A percentile compares a stretch with the other conserved stretches of the same genome.
Conservation (phyloP, 2,797 vertebrate species). For the Neostethus bicornis region DNA sequence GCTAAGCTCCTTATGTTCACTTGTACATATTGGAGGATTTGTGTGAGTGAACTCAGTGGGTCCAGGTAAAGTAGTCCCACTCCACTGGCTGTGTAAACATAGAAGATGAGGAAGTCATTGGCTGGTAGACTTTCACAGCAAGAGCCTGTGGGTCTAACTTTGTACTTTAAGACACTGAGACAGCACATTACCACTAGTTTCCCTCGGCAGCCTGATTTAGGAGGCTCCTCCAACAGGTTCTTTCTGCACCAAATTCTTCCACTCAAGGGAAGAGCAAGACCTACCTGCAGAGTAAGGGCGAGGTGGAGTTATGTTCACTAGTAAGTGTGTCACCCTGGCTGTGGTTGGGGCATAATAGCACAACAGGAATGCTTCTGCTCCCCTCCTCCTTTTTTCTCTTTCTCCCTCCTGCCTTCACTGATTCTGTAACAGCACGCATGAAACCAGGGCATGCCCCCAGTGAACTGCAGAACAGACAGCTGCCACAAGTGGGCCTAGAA, state of each 20-base stretch:
- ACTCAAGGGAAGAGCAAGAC: conserved; percentile 59
- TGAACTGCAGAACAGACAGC: conserved; percentile 79
- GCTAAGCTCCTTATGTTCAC: conserved; percentile 84
- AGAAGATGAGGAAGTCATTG: conserved; percentile 62
- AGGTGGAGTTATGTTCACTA: conserved; percentile 70
- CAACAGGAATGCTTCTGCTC: conserved; percentile 68
- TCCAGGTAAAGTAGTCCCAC: conserved; percentile 79
- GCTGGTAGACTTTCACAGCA: conserved; percentile 61
- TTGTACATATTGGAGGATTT: conserved; percentile 81
- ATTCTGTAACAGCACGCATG: conserved; percentile 73
- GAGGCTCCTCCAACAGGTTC: conserved; percentile 72
- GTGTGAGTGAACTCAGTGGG: conserved; percentile 73
- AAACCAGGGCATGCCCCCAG: conserved; percentile 85
- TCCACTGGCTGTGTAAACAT: conserved; percentile 78
- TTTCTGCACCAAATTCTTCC: conserved; percentile 60
- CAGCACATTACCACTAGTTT: conserved; percentile 70
- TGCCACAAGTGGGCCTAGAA: conserved; percentile 71
- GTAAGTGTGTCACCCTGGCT: conserved; percentile 80
- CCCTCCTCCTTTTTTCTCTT: conserved; percentile 56
- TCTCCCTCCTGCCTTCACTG: conserved; percentile 45
- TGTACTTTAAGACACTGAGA: conserved; percentile 67
- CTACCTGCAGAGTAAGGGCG: conserved; percentile 69
- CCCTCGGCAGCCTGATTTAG: conserved; percentile 66
- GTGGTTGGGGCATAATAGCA: conserved; percentile 70
- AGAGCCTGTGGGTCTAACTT: conserved; percentile 59